Conservation (phyloP, 1,140 invertebrate species). For the Hestina assimilis region DNA sequence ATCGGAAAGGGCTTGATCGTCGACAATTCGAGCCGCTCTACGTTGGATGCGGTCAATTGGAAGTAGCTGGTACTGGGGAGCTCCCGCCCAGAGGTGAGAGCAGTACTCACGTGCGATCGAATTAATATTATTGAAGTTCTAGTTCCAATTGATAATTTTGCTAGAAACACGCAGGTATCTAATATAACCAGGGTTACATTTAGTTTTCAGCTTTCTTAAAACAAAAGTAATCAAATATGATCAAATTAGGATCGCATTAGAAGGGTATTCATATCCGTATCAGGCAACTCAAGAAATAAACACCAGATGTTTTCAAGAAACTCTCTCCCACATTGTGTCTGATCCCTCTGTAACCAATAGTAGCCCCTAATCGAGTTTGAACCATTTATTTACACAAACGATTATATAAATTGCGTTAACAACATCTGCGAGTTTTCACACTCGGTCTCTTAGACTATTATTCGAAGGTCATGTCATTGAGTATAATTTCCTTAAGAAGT, state of each 20-base stretch:
- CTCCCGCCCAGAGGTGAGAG: too few species aligned
- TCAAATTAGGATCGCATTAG: not conserved
- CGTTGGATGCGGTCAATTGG: too few species aligned
- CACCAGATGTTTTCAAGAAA: conserved; percentile 48
- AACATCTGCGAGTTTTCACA: conserved; percentile 72
- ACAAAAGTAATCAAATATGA: not conserved
- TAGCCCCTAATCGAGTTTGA: conserved; percentile 64
- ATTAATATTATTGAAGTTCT: too few species aligned
- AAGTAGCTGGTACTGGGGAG: too few species aligned
- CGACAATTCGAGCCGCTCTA: too few species aligned
- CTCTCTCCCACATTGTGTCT: conserved; percentile 38
- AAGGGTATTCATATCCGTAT: not conserved
- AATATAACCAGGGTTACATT: not conserved
- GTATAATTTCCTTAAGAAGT: not conserved
- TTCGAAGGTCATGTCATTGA: conserved; percentile 40
- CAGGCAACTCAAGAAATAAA: conserved; percentile 7
- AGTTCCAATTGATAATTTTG: too few species aligned
- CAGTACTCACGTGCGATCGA: too few species aligned
- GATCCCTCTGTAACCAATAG: conserved; percentile 42
- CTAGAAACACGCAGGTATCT: not conserved
- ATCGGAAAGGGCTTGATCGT: too few species aligned
- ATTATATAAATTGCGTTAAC: conserved; percentile 75
- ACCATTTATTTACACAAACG: conserved; percentile 73
- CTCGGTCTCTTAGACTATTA: conserved; percentile 47
- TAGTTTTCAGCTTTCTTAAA: not conserved